phyloP scores from a whole-genome alignment of 1,140 invertebrate species.

The Chelonus insularis region DNA sequence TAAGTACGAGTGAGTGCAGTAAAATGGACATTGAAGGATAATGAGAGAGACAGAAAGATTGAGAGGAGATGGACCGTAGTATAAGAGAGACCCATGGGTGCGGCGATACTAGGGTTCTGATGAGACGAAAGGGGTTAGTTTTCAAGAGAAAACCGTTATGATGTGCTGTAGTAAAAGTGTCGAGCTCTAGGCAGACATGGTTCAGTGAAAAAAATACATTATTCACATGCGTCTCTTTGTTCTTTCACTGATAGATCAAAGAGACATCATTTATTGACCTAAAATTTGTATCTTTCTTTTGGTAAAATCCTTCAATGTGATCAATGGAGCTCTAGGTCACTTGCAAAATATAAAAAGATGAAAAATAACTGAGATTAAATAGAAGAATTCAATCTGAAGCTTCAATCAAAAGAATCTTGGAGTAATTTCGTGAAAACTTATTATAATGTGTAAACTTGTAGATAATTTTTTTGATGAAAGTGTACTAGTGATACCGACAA shows the following conservation, averaged over 20 bases:
- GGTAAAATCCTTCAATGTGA: too few relatives aligned
- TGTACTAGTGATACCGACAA: too few relatives aligned
- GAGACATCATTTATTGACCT: neutral
- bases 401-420: too few relatives aligned
- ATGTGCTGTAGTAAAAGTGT: slow-evolving; percentile 55
- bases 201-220: slow-evolving; percentile 29
- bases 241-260: neutral
- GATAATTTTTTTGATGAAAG: too few relatives aligned
- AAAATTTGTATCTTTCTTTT: too few relatives aligned
- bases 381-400: too few relatives aligned
- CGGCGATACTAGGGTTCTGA: neutral
- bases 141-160: slow-evolving; percentile 49
- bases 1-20: slow-evolving; percentile 16
- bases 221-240: neutral
- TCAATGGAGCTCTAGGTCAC: too few relatives aligned
- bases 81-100: slow-evolving; percentile 14
- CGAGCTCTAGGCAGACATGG: slow-evolving; percentile 42
- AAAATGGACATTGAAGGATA: neutral
- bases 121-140: slow-evolving; percentile 12
- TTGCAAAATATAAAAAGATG: too few relatives aligned
- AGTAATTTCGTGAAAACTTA: too few relatives aligned
- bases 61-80: slow-evolving; percentile 14
- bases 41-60: slow-evolving; percentile 5
- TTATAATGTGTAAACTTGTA: too few relatives aligned
- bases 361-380: too few relatives aligned